Percentiles rank a stretch among this genome's conserved stretches.
Conservation (phyloP, 2,113 vertebrate genomes). For the Myanophis thanlyinensis region DNA sequence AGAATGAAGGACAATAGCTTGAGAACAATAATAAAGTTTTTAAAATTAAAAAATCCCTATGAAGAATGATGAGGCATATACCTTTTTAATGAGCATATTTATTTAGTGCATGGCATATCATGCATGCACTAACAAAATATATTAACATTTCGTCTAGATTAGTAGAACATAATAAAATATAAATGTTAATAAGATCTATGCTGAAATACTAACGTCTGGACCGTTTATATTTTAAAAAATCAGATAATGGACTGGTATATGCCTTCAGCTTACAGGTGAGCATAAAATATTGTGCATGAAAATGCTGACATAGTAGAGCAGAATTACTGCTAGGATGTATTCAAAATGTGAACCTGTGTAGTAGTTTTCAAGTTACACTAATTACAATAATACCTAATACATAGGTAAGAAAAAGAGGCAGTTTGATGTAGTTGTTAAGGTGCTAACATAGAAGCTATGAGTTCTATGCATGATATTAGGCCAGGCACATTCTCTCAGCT, state of each 20-base stretch:
- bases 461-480: neutral
- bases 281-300: neutral
- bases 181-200: neutral
- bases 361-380: neutral
- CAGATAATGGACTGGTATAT: too few species aligned
- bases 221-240: too few species aligned
- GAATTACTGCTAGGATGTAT: neutral
- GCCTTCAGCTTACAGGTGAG: too few species aligned
- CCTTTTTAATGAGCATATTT: neutral
- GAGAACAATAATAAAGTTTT: neutral
- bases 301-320: neutral
- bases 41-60: neutral
- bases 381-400: neutral
- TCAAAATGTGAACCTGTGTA: neutral
- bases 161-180: neutral
- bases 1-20: neutral
- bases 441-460: neutral
- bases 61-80: neutral
- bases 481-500: too few species aligned
- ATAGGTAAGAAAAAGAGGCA: neutral
- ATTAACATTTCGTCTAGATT: neutral
- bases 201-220: neutral
- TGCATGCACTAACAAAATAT: neutral
- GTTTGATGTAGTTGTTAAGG: neutral
- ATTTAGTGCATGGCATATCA: neutral